Conservation (phyloP, 2,797 vertebrate genomes). For the Xiphophorus birchmanni region DNA sequence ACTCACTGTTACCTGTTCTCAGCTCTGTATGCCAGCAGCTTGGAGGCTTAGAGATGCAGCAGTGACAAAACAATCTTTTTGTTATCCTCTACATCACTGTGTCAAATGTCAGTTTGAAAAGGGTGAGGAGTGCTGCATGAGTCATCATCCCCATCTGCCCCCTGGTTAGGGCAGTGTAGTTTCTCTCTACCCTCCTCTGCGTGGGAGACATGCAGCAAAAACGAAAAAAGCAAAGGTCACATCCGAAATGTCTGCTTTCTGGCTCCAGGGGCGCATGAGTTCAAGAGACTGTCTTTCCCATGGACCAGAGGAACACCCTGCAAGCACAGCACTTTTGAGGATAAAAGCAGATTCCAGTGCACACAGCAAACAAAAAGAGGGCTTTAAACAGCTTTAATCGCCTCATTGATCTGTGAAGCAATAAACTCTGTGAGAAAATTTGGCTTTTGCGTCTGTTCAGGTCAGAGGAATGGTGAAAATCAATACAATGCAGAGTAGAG, state of each 20-base stretch:
- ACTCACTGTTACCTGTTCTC: slow-evolving; percentile 70
- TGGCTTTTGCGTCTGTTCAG: slow-evolving; percentile 34
- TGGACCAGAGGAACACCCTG: slow-evolving; percentile 28
- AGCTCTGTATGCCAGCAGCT: slow-evolving; percentile 22
- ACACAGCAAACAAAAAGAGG: slow-evolving; percentile 45
- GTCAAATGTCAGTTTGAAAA: slow-evolving; percentile 66
- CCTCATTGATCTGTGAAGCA: slow-evolving; percentile 66
- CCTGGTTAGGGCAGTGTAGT: slow-evolving; percentile 21
- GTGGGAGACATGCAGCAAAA: slow-evolving; percentile 22
- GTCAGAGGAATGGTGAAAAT: slow-evolving; percentile 31
- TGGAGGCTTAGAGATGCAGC: slow-evolving; percentile 41
- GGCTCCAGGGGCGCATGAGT: slow-evolving; percentile 24
- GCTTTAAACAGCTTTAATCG: slow-evolving; percentile 63
- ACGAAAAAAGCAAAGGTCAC: slow-evolving; percentile 11
- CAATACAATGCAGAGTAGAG: slow-evolving; percentile 8
- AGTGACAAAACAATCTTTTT: slow-evolving; percentile 53
- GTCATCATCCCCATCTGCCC: slow-evolving; percentile 49
- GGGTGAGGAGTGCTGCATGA: slow-evolving; percentile 39
- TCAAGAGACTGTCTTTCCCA: slow-evolving; percentile 21
- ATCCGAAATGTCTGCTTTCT: slow-evolving; percentile 30
- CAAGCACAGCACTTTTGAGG: slow-evolving; percentile 31
- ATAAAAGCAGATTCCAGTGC: slow-evolving; percentile 54
- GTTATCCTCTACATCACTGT: slow-evolving; percentile 52
- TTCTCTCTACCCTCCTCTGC: slow-evolving; percentile 13
- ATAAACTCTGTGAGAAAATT: slow-evolving; percentile 56